Evolutionary conservation across 1,140 invertebrate species (phyloP), one percentile per base, ranked within the genome.

Genomic region (Reticulitermes speratus): DNA sequence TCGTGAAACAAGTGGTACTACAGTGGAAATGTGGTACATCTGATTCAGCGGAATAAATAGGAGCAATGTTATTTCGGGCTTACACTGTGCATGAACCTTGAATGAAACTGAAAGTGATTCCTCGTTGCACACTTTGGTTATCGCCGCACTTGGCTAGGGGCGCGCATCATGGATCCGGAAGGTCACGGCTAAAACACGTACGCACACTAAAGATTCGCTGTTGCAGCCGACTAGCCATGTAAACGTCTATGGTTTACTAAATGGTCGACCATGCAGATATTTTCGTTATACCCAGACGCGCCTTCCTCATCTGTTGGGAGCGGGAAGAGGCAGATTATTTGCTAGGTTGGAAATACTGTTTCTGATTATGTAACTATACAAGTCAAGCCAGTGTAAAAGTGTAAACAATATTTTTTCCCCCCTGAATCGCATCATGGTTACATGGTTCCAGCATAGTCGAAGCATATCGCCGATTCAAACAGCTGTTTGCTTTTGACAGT

Each of bases 71-170:
- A 16, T 55, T 55, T 21, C 11, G 52, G 52, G 52, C 52, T 21
- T 2, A 16, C 52, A 16, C 19, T 21, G 14, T 19, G 52, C 52
- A 55, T 21, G 52, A 21, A 55, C 16, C 52, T 48, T 55, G 14
- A 16, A 21, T 19, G 52, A 55, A 55, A 21, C 16, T 19, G 65
- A 75, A 75, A 75, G 65, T 75, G 65, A 75, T 55, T 21, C 52
- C 52, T 12, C 19, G 14, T 19, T 65, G 59, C 65, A 75, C 65
- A 75, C 9, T 30, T 75, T n/a, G 65, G n/a, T n/a, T 25, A 75
- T 75, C n/a, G 25, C 65, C n/a, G 65, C 65, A 75, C 65, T 75
- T 75, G 65, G 65, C n/a, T 75, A 75, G n/a, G 14, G 65, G 65
- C n/a, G 65, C 65, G 65, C 65, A 75, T n/a, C 65, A 75, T 30